Base-by-base conservation (phyloP, 2,888 invertebrate genomes). In the Fragum whitleyi region DNA sequence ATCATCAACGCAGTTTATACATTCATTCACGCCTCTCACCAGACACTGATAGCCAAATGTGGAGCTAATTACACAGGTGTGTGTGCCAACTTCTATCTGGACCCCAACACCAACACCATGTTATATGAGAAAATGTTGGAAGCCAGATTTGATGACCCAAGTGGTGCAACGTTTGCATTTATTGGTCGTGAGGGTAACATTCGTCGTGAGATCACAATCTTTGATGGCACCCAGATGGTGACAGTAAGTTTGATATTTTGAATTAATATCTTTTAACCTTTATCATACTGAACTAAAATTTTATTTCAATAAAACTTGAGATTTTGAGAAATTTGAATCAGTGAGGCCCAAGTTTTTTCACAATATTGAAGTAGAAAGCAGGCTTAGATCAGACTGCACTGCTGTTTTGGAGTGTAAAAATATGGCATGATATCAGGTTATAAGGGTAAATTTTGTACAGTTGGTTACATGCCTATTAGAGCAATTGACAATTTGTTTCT, bases 1-100 rank as follows among this genome's bases (percentile, higher is more conserved):
- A 93, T 92, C 14, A 93, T 94, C 55, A 93, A 94, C 77, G 91
- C 94, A 11, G 93, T 94, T 1, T 92, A 93, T 72, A 90, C 94
- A 7, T 83, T 93, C n/a, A 92, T 91, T 3, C 90, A 90, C 39
- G 94, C 93, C 5, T 84, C 94, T 9, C 92, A 94, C 59, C 85
- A 89, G 16, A 91, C 93, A 2, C 86, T 93, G 16, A 87, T 89
- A 36, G 88, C 92, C n/a, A 82, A 87, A 53, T 92, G 92, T 79
- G 92, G 91, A 0, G 57, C 57, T 0, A 68, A 86, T 70, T 91
- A 90, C 65, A 90, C 90, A 61, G 85, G 81, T 14, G 77, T 91
- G 2, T 92, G 92, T 36, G 21, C 80, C 3, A 81, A 78, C 1
- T 91, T 90, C 67, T 70, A 83, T 28, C 78, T 87, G 6, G 83